Percentiles rank a stretch among this genome's conserved stretches.
phyloP scores from a whole-genome alignment of 1,140 invertebrate genomes.

The Cyclina sinensis region DNA sequence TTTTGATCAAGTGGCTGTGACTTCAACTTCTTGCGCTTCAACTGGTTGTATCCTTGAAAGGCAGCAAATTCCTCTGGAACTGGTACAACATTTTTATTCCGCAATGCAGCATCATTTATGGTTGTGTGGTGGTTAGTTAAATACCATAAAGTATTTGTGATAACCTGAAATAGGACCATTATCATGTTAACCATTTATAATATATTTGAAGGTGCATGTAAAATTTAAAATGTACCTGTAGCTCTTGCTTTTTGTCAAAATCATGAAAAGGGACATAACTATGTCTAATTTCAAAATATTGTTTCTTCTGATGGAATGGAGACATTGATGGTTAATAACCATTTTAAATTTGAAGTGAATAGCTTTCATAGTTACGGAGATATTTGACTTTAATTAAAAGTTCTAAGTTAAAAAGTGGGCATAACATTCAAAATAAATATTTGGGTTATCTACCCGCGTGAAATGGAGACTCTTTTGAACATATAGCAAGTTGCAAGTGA shows the following conservation, averaged over 20 bases:
- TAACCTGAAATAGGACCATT: slow-evolving; percentile 8
- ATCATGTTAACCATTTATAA: too few species aligned
- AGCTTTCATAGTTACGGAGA: slow-evolving; percentile 26
- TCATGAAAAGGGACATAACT: too few species aligned
- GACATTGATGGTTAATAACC: background rate
- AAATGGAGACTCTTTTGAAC: too few species aligned
- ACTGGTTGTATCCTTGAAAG: background rate
- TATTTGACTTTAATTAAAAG: slow-evolving; percentile 18
- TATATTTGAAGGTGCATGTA: too few species aligned
- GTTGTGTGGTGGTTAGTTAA: slow-evolving; percentile 26
- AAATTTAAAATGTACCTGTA: too few species aligned
- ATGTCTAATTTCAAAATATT: too few species aligned
- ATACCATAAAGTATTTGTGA: slow-evolving; percentile 18
- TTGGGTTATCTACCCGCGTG: too few species aligned
- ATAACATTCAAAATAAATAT: slow-evolving; percentile 25
- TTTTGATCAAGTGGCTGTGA: background rate
- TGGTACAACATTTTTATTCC: background rate
- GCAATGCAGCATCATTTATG: background rate
- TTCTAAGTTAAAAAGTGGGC: background rate
- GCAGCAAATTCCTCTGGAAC: background rate
- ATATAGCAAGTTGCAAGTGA: background rate
- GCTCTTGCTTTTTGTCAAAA: too few species aligned
- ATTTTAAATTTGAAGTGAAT: slow-evolving; percentile 11
- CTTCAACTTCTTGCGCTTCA: slow-evolving; percentile 9
- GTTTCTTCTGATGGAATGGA: background rate